Percentiles rank a stretch among this genome's conserved stretches.
Conservation (phyloP, 1,140 invertebrate genomes). For the Alviniconcha marisindica region DNA sequence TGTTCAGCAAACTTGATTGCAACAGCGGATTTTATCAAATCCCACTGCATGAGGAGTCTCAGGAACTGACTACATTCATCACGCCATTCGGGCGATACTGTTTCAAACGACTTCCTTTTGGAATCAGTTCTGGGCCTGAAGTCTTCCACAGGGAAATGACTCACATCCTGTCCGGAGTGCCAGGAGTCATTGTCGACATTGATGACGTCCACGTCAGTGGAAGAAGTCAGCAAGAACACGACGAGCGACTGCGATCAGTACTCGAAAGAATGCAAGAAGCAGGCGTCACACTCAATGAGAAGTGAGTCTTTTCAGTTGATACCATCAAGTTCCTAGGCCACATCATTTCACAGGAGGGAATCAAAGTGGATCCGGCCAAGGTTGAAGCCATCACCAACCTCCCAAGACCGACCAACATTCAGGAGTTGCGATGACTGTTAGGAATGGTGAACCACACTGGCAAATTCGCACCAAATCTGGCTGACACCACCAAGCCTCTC, state of each 20-base stretch:
- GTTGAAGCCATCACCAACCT: background rate
- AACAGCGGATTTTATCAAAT: background rate
- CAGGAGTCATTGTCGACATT: constrained; percentile 39
- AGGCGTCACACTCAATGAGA: constrained; percentile 70
- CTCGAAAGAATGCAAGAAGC: constrained; percentile 52
- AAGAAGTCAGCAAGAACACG: constrained; percentile 51
- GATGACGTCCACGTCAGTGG: constrained; percentile 64
- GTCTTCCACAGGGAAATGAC: constrained; percentile 48
- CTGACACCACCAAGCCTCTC: constrained; percentile 33
- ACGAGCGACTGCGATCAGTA: constrained; percentile 51
- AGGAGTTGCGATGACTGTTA: background rate
- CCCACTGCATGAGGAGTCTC: background rate
- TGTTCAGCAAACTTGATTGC: background rate
- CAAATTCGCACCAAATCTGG: background rate
- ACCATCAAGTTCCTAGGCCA: constrained; percentile 45
- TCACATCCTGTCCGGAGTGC: constrained; percentile 39
- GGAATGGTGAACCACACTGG: background rate
- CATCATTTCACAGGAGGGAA: constrained; percentile 26
- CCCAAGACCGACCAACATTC: background rate
- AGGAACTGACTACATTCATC: background rate
- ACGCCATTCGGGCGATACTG: too few relatives aligned
- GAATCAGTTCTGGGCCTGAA: constrained; percentile 61
- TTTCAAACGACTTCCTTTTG: constrained; percentile 74
- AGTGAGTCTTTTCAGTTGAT: constrained; percentile 65
- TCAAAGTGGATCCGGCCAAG: background rate